Base-by-base conservation (phyloP, 2,113 vertebrate genomes). In the Percina caprodes region DNA sequence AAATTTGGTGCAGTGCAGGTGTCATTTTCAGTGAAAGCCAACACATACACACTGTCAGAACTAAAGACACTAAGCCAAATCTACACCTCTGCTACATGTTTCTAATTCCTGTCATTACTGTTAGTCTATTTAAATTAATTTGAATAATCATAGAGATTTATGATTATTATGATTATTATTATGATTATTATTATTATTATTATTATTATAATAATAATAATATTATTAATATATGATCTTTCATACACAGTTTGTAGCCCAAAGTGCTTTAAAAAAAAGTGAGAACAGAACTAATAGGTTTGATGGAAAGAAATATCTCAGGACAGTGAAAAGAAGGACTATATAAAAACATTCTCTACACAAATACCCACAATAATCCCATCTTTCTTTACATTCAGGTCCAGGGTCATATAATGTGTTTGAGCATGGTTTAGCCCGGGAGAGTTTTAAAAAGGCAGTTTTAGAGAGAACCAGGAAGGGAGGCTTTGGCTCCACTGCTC, bases 351-450 rank as follows among this genome's bases (percentile, higher is more conserved):
- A 54, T 7, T 5, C 7, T 68, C 24, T 3, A 21, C 30, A 73
- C 6, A 46, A 42, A 39, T 18, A 30, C 13, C 21, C 16, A 71
- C 24, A 67, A 5, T 71, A 55, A 69, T 55, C 11, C n/a, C 13
- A 48, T 19, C 7, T 51, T 68, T 72, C 30, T 74, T 60, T 35
- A 18, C n/a, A 83, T 58, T 80, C 78, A 95, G 94, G 95, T 66
- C 94, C 94, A 2, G 94, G 93, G 16, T 91, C 92, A 9, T 95
- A 95, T 73, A 90, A 94, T 39, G 6, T 94, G 52, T 92, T 91
- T 69, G 83, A 93, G 52, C 72, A 90, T 23, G 91, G 91, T 49
- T 69, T 95, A 68, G 93, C 93, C 30, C 84, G 45, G 24, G 91
- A 93, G 60, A 94, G 93, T 83, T 80, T 93, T 30, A 93, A 87